phyloP scores from a whole-genome alignment of 2,113 vertebrate genomes.

The Phrynosoma blainvillii region DNA sequence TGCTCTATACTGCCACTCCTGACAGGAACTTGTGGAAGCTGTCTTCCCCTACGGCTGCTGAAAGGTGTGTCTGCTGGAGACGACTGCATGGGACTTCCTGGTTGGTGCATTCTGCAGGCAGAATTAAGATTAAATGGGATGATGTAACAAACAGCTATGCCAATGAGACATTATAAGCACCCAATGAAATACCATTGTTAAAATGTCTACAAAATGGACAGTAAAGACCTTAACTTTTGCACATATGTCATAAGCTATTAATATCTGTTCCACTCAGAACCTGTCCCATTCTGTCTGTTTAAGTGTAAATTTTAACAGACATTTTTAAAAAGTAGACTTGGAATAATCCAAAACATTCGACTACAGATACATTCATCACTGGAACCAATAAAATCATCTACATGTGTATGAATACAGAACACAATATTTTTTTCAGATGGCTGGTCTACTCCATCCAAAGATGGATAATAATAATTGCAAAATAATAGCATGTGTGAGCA shows the following conservation, averaged over 20 bases:
- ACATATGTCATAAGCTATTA: neutral
- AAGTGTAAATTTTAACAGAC: neutral
- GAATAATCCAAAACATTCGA: neutral
- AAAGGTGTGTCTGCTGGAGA: constrained; percentile 83
- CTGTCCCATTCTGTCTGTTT: constrained; percentile 9
- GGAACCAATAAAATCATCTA: neutral
- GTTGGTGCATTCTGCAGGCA: constrained; percentile 81
- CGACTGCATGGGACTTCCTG: constrained; percentile 83
- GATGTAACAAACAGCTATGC: constrained; percentile 12
- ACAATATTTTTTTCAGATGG: neutral
- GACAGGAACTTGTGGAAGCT: constrained; percentile 93
- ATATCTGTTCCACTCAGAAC: neutral
- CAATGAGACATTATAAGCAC: constrained; percentile 12
- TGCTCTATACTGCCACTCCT: constrained; percentile 94
- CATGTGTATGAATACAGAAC: neutral
- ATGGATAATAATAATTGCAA: neutral
- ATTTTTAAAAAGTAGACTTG: neutral
- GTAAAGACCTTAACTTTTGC: neutral
- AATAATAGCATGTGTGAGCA: neutral
- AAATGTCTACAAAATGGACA: constrained; percentile 13
- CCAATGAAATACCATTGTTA: neutral
- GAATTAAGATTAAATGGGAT: constrained; percentile 52
- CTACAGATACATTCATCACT: neutral
- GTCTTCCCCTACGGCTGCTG: constrained; percentile 88
- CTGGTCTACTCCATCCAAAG: neutral